Percentiles rank a stretch among this genome's conserved stretches.
phyloP scores from a whole-genome alignment of 1,140 invertebrate species.

The Drepana arcuata region DNA sequence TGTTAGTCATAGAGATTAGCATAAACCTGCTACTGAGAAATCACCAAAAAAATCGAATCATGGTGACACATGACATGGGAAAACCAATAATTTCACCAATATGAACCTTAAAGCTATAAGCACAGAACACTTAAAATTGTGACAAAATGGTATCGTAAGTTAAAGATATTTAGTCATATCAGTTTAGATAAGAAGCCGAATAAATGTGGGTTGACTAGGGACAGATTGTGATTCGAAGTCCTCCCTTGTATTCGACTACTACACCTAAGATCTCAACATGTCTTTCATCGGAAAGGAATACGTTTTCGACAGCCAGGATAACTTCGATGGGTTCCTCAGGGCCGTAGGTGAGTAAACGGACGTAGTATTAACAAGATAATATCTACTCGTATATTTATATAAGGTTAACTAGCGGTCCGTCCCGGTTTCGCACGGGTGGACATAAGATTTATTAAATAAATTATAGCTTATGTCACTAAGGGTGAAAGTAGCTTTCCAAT shows the following conservation, averaged over 20 bases:
- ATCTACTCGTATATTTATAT: not conserved
- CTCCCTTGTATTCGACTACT: too few relatives aligned
- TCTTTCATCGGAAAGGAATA: constrained; percentile 19
- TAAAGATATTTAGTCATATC: constrained; percentile 1
- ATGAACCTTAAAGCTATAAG: too few relatives aligned
- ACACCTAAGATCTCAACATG: constrained; percentile 20
- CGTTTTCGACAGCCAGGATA: constrained; percentile 18
- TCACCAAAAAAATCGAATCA: too few relatives aligned
- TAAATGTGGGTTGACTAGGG: constrained; percentile 1
- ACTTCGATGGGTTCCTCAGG: constrained; percentile 19
- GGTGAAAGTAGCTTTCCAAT: not conserved
- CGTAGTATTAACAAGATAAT: not conserved
- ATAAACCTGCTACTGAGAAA: too few relatives aligned
- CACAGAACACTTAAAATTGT: too few relatives aligned
- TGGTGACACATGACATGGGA: too few relatives aligned
- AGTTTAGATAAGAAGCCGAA: not conserved
- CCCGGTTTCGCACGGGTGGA: not conserved
- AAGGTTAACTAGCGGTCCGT: not conserved
- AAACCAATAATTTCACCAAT: too few relatives aligned
- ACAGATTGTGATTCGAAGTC: too few relatives aligned
- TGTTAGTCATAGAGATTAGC: too few relatives aligned
- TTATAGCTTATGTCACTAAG: not conserved
- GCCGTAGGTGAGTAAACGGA: constrained; percentile 9
- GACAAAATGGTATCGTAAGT: too few relatives aligned
- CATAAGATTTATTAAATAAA: not conserved